Percentiles rank a stretch among this genome's conserved stretches.
Evolutionary conservation across 2,797 vertebrate genomes (phyloP).

Genomic region (Varecia variegata): DNA sequence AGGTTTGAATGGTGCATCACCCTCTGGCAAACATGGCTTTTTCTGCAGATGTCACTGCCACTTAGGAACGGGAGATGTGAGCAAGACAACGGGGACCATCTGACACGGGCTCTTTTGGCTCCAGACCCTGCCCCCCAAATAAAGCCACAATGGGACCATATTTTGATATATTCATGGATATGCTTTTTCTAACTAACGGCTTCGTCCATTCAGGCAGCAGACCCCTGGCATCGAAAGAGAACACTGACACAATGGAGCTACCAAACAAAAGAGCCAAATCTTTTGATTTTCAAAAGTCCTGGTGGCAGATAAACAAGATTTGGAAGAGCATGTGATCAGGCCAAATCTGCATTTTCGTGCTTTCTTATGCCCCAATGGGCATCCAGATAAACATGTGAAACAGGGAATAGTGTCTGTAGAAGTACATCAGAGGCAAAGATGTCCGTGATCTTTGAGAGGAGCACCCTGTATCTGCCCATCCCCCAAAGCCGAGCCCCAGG

Average conservation of each 20-base stretch:
- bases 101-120: neutral
- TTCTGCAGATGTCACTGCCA: neutral
- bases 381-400: neutral
- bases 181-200: neutral
- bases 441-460: neutral
- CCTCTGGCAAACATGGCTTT: neutral
- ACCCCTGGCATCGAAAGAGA: neutral
- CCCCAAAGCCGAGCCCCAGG: neutral
- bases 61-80: neutral
- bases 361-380: neutral
- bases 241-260: neutral
- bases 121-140: neutral
- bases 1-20: slow-evolving; percentile 13
- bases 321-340: neutral
- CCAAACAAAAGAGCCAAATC: neutral
- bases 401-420: neutral
- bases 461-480: accelerated
- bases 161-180: neutral
- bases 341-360: neutral
- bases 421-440: neutral
- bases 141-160: neutral
- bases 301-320: neutral
- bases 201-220: neutral
- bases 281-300: neutral
- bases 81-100: neutral